These are phyloP conservation scores for Venusia cambrica DNA, from an alignment of 2,888 invertebrate genomes.

Conservation along the genomic window DNA sequence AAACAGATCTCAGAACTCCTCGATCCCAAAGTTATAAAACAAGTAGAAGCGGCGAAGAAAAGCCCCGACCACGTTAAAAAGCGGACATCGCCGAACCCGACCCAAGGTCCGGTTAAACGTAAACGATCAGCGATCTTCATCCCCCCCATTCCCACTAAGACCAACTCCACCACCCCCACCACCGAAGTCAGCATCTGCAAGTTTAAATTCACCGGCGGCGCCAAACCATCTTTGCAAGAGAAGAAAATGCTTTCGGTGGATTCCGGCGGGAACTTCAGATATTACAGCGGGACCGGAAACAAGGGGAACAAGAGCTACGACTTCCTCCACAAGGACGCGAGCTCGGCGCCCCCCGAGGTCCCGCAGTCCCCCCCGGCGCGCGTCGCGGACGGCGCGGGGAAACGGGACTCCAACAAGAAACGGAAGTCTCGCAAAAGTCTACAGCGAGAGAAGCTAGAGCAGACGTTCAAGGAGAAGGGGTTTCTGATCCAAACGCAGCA, in stretches of 20 bases:
- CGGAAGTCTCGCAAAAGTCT: constrained; percentile 90
- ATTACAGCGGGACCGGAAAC: constrained; percentile 92
- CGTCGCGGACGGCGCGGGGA: constrained; percentile 34
- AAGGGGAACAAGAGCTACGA: constrained; percentile 91
- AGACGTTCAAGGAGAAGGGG: constrained; percentile 95
- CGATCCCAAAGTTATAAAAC: constrained; percentile 69
- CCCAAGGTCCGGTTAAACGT: constrained; percentile 80
- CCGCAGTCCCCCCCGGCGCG: constrained; percentile 43
- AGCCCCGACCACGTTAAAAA: constrained; percentile 71
- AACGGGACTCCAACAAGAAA: constrained; percentile 73
- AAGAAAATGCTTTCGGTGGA: constrained; percentile 96
- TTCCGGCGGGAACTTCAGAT: constrained; percentile 92
- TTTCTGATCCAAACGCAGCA: constrained; percentile 96
- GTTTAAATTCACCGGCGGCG: constrained; percentile 95
- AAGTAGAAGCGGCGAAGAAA: constrained; percentile 53
- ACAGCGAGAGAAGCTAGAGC: constrained; percentile 92
- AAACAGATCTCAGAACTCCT: constrained; percentile 72
- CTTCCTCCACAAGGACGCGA: constrained; percentile 86
- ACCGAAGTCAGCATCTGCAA: constrained; percentile 95
- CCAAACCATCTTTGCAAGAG: constrained; percentile 92
- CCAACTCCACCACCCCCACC: constrained; percentile 86
- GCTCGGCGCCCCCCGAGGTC: constrained; percentile 59
- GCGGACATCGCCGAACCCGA: constrained; percentile 60
- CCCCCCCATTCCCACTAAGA: constrained; percentile 89
- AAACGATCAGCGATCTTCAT: constrained; percentile 92